These are phyloP conservation scores for Trilocha varians DNA, from an alignment of 2,888 invertebrate species.

Conservation along the genomic window DNA sequence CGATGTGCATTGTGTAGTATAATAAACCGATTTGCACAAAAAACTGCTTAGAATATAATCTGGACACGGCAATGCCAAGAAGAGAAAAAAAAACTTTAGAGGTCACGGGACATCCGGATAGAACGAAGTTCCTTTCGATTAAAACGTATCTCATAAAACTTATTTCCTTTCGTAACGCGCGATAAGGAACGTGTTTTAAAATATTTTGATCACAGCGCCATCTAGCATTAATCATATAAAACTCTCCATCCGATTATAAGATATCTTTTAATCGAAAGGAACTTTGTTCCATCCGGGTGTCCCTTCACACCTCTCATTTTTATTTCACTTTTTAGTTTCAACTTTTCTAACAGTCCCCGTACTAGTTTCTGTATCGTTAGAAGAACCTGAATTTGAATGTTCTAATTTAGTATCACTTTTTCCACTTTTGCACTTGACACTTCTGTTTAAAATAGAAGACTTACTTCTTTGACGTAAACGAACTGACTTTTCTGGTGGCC, in stretches of 20 bases:
- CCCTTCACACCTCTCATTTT: no score
- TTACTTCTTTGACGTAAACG: constrained; percentile 52
- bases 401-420: constrained; percentile 47
- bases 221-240: no score
- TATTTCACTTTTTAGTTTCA: constrained; percentile 29
- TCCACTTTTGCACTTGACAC: constrained; percentile 33
- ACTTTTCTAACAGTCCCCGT: constrained; percentile 63
- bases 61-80: neutral
- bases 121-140: no score
- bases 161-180: no score
- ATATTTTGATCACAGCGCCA: no score
- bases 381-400: constrained; percentile 74
- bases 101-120: no score
- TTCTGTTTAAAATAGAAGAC: constrained; percentile 42
- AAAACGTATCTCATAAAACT: no score
- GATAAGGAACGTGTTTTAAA: no score
- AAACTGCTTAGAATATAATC: neutral
- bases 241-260: neutral
- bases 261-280: no score
- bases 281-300: no score
- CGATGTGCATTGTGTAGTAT: no score
- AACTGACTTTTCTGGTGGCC: constrained; percentile 54
- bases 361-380: constrained; percentile 69
- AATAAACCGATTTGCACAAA: no score
- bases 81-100: neutral